These are phyloP conservation scores for Globodera rostochiensis DNA, from an alignment of 1,140 invertebrate genomes.

Conservation along the genomic window DNA sequence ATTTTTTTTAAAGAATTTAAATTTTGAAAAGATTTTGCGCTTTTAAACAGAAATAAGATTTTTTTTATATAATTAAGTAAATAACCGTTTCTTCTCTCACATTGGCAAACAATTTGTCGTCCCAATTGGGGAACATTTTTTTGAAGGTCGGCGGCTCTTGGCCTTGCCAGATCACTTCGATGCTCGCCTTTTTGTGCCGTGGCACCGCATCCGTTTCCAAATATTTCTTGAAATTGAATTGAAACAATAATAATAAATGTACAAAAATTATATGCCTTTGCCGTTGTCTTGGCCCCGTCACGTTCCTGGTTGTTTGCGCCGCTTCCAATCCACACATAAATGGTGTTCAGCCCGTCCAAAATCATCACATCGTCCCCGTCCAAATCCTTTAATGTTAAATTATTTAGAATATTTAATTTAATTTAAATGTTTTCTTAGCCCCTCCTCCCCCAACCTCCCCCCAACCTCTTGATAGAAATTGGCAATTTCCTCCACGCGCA, in stretches of 20 bases:
- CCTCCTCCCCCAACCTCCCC: slow-evolving; percentile 37
- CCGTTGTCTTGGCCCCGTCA: slow-evolving; percentile 70
- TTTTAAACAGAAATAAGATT: neutral
- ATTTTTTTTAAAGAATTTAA: too few relatives aligned
- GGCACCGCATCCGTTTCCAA: slow-evolving; percentile 54
- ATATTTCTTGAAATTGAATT: slow-evolving; percentile 48
- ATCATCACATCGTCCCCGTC: slow-evolving; percentile 85
- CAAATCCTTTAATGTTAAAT: slow-evolving; percentile 71
- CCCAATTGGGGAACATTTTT: slow-evolving; percentile 62
- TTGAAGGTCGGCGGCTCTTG: slow-evolving; percentile 62
- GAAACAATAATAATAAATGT: neutral
- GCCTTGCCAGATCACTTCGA: slow-evolving; percentile 58
- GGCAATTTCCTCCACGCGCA: slow-evolving; percentile 73
- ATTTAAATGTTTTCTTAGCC: too few relatives aligned
- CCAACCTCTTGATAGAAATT: slow-evolving; percentile 69
- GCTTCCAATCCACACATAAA: slow-evolving; percentile 79
- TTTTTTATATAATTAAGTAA: slow-evolving; percentile 38
- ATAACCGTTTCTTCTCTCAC: slow-evolving; percentile 31
- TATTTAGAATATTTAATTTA: too few relatives aligned
- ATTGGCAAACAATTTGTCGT: slow-evolving; percentile 60
- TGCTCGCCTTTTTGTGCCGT: slow-evolving; percentile 56
- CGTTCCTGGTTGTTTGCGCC: slow-evolving; percentile 75
- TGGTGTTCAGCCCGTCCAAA: slow-evolving; percentile 77
- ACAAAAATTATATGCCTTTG: slow-evolving; percentile 64
- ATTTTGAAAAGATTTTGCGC: neutral